Evolutionary conservation across 2,113 vertebrate species (phyloP).

Genomic region (Parus major): DNA sequence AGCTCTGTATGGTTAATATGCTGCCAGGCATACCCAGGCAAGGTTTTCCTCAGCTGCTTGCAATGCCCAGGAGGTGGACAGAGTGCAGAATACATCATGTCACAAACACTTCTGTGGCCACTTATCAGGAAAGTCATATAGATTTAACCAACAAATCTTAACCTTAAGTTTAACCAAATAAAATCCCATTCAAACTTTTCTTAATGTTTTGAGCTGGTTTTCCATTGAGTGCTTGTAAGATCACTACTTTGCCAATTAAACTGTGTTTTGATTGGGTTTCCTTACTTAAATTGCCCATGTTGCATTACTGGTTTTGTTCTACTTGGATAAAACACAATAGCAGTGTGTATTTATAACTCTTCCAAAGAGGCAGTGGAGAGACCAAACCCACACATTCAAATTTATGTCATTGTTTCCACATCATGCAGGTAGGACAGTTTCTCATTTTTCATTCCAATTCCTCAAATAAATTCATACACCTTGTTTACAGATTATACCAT

Average conservation of each 20-base stretch:
- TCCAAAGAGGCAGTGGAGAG: background rate
- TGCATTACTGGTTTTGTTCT: background rate
- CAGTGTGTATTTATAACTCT: background rate
- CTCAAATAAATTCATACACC: background rate
- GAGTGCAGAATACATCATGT: constrained; percentile 28
- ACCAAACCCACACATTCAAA: background rate
- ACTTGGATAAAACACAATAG: background rate
- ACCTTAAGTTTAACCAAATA: background rate
- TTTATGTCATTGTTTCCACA: background rate
- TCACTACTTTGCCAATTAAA: background rate
- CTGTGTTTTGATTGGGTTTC: background rate
- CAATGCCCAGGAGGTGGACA: constrained; percentile 46
- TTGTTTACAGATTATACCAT: background rate
- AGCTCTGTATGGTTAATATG: constrained; percentile 5
- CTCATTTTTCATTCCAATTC: background rate
- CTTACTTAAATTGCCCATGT: background rate
- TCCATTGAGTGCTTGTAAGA: background rate
- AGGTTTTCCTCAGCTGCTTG: constrained; percentile 34
- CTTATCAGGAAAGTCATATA: background rate
- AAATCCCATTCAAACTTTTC: background rate
- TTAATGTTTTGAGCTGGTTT: background rate
- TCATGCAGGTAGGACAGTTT: background rate
- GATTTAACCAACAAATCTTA: background rate
- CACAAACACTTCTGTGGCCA: background rate
- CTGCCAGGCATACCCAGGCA: constrained; percentile 44